Base-by-base conservation (phyloP, 2,797 vertebrate species). In the Sebastes taczanowskii region DNA sequence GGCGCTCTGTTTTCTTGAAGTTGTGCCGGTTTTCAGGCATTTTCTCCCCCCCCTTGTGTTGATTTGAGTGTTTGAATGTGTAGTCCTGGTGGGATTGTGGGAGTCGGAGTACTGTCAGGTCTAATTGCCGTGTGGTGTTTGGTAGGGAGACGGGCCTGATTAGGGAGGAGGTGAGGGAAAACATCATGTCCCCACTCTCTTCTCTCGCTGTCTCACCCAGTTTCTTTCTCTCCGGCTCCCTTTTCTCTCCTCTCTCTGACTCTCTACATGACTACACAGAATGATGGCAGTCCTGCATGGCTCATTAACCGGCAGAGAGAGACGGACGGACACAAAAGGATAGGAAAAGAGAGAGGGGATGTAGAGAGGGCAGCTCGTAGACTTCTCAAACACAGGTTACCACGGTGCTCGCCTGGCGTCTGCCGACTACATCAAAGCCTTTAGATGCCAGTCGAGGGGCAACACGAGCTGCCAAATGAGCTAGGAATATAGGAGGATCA, bases 41-140 rank as follows among this genome's bases (percentile, higher is more conserved):
- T 38, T 60, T 22, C 30, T 76, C 73, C 65, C 66, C 66, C 66
- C 62, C 59, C 66, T 46, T 23, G 82, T 89, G 83, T 94, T 90
- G 91, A 82, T 90, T 86, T 80, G 85, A 92, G 90, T 74, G 85
- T 92, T 91, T 92, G 91, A 91, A 90, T 80, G 76, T 71, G 75
- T 62, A 63, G 95, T 84, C 91, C 95, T 96, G 95, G 88, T 67
- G 89, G 94, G 94, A 92, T 92, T 91, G 86, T 86, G 85, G 89
- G 84, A 92, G 88, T 88, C 95, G 94, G 96, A 97, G 96, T 96
- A 95, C 96, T 97, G 97, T 97, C 97, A 96, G 95, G 93, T 97
- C 96, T 98, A 97, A 97, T 98, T 97, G 96, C 96, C 90, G 95
- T 94, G 96, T 95, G 95, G 96, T 95, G 97, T 97, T 96, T 95